Percentiles rank a stretch among this genome's conserved stretches.
phyloP scores from a whole-genome alignment of 2,797 vertebrate species.

The Falco columbarius region DNA sequence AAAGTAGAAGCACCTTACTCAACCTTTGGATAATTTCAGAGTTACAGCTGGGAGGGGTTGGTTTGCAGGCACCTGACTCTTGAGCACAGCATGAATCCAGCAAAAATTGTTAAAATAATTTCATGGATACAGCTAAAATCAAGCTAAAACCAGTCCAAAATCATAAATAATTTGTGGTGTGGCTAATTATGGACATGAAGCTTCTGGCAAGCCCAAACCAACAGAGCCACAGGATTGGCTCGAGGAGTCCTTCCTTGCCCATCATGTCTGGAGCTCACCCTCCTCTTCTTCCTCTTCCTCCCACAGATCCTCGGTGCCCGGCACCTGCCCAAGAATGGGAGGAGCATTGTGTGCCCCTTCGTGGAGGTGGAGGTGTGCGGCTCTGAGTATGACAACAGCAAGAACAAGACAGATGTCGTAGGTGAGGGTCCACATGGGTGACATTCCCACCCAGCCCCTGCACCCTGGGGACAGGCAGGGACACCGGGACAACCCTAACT shows the following conservation, averaged over 20 bases:
- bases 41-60: not conserved
- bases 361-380: constrained; percentile 97
- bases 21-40: not conserved
- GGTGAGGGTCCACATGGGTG: constrained; percentile 64
- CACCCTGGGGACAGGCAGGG: fast-evolving
- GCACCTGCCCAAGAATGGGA: constrained; percentile 94
- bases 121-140: not conserved
- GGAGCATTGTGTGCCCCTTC: constrained; percentile 95
- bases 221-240: not conserved
- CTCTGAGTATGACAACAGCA: constrained; percentile 92
- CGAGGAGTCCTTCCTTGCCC: not conserved
- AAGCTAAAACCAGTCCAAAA: not conserved
- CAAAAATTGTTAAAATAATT: not conserved
- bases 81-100: not conserved
- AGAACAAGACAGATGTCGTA: constrained; percentile 94
- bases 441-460: not conserved
- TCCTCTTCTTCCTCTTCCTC: not conserved
- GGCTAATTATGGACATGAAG: not conserved
- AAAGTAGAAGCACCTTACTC: not conserved
- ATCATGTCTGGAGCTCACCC: not conserved
- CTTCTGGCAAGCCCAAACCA: not conserved
- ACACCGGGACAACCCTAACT: fast-evolving
- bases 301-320: constrained; percentile 91
- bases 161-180: not conserved
- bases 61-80: not conserved